Evolutionary conservation across 2,797 vertebrate species (phyloP).

Genomic region (Microctenopoma stevenorrisi): DNA sequence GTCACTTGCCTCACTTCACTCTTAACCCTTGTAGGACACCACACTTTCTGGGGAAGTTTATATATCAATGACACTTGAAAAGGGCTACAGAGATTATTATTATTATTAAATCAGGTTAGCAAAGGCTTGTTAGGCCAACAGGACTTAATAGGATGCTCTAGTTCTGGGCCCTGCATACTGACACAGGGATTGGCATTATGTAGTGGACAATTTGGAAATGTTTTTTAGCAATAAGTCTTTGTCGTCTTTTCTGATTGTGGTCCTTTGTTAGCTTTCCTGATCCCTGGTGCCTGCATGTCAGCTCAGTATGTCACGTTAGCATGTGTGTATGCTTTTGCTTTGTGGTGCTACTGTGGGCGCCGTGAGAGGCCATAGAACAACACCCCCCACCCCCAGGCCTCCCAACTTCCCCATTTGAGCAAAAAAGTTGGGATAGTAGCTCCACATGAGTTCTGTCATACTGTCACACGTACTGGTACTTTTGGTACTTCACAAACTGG

Average conservation of each 20-base stretch:
- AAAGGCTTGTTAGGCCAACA: slow-evolving; percentile 27
- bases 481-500: slow-evolving; percentile 27
- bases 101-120: slow-evolving; percentile 36
- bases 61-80: slow-evolving; percentile 63
- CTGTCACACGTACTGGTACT: slow-evolving; percentile 8
- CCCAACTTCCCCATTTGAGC: slow-evolving; percentile 12
- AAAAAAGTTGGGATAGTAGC: slow-evolving; percentile 34
- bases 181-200: slow-evolving; percentile 47
- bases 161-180: slow-evolving; percentile 37
- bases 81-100: slow-evolving; percentile 72
- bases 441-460: slow-evolving; percentile 46
- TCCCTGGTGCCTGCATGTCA: slow-evolving; percentile 64
- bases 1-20: slow-evolving; percentile 65
- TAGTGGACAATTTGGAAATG: slow-evolving; percentile 27
- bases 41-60: slow-evolving; percentile 26
- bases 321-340: slow-evolving; percentile 44
- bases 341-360: slow-evolving; percentile 56
- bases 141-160: slow-evolving; percentile 22
- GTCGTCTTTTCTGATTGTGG: slow-evolving; percentile 23
- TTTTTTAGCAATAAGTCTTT: slow-evolving; percentile 42
- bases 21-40: slow-evolving; percentile 39
- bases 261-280: slow-evolving; percentile 30
- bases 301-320: slow-evolving; percentile 49
- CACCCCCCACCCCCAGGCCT: slow-evolving; percentile 27
- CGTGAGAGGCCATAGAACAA: slow-evolving; percentile 31